Evolutionary conservation across 1,140 invertebrate species (phyloP), one percentile per base, ranked within the genome.

Genomic region (Propsilocerus akamusi): DNA sequence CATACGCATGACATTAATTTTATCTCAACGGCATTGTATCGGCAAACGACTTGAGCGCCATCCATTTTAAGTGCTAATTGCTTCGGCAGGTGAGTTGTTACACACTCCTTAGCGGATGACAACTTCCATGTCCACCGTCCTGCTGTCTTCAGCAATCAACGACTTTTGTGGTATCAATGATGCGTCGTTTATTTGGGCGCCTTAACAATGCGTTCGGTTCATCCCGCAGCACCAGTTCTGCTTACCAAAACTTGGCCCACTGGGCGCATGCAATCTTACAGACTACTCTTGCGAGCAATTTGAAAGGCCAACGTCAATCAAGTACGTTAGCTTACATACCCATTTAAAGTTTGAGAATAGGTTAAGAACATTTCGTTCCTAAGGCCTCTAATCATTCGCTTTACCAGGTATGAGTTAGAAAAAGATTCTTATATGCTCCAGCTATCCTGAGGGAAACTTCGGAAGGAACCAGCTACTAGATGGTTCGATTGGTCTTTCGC

Each of bases 401-500:
- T 81, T 83, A 83, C 75, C 73, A 67, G 69, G 76, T 76, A 69
- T 73, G 67, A 77, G 72, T 75, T 69, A 66, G 59, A 51, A 55
- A 57, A 58, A 52, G 53, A 54, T 47, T 50, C 46, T 25, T 51
- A 47, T 32, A 69, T 37, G 71, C 68, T 68, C 73, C 74, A 75
- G 74, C 76, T 79, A 79, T 86, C 83, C 83, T 86, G 80, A 81
- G 81, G 79, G 80, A 86, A 87, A 86, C 81, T 86, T 87, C 81
- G 76, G 80, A 77, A 70, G 80, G 80, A 86, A 86, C 83, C 80
- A 85, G 80, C 82, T 85, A 85, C 80, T 83, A 86, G 81, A 85
- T 78, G 76, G 80, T 86, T 86, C 82, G 80, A 88, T 86, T 86
- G 80, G 83, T 87, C 83, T 88, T 87, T 86, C 82, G 80, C 81